phyloP scores from a whole-genome alignment of 2,888 invertebrate species.

The Synanthedon myopaeformis region DNA sequence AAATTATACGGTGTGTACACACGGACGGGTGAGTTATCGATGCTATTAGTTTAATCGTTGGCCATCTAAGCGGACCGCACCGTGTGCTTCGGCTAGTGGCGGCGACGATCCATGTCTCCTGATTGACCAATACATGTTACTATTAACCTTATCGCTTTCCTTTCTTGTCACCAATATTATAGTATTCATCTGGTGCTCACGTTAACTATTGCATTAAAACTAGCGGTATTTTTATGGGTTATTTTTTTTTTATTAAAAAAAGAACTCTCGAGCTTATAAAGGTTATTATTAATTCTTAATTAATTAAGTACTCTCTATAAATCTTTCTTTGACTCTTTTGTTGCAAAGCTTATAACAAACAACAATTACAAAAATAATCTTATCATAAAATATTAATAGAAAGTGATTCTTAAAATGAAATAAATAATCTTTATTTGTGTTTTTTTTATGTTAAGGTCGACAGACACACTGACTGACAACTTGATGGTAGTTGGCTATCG shows the following conservation, averaged over 20 bases:
- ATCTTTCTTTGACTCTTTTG: too few relatives aligned
- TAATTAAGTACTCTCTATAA: too few relatives aligned
- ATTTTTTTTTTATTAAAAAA: not conserved
- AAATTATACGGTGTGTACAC: slow-evolving; percentile 49
- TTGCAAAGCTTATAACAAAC: too few relatives aligned
- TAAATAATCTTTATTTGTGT: too few relatives aligned
- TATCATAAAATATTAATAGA: too few relatives aligned
- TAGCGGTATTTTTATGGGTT: not conserved
- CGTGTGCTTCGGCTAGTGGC: slow-evolving; percentile 10
- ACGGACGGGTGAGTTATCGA: slow-evolving; percentile 43
- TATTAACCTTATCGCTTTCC: slow-evolving; percentile 36
- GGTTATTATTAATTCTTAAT: too few relatives aligned
- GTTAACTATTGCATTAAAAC: slow-evolving; percentile 30
- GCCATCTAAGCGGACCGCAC: slow-evolving; percentile 22
- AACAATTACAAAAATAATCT: too few relatives aligned
- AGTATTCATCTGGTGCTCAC: slow-evolving; percentile 20
- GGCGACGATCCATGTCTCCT: slow-evolving; percentile 25
- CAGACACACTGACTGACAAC: too few relatives aligned
- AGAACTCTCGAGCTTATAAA: slow-evolving; percentile 4
- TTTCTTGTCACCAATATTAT: slow-evolving; percentile 34
- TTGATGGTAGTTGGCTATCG: too few relatives aligned
- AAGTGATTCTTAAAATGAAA: too few relatives aligned
- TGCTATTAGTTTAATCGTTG: slow-evolving; percentile 53
- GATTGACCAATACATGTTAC: slow-evolving; percentile 30
- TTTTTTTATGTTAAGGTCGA: too few relatives aligned